A percentile compares a stretch with the other conserved stretches of the same genome.
These are phyloP conservation scores for Maniola jurtina DNA, from an alignment of 1,140 invertebrate species.

Conservation along the genomic window DNA sequence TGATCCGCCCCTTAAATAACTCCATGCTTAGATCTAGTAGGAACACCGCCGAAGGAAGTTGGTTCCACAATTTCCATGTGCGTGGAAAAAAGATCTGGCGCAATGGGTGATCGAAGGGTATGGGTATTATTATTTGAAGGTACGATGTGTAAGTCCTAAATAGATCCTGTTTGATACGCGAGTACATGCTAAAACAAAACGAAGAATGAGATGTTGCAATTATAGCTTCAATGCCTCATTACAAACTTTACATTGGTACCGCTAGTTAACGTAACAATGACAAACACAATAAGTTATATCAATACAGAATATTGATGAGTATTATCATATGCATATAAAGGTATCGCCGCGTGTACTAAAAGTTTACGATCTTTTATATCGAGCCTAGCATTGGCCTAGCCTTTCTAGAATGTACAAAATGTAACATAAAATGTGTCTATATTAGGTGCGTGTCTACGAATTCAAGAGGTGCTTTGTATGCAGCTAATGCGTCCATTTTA, in stretches of 20 bases:
- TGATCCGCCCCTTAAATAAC: too few species aligned
- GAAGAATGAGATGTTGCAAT: too few species aligned
- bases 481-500: background rate
- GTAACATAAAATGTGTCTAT: background rate
- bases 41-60: too few species aligned
- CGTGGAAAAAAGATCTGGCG: too few species aligned
- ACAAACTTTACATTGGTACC: background rate
- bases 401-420: background rate
- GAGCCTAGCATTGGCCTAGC: background rate
- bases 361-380: background rate
- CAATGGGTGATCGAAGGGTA: too few species aligned
- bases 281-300: constrained; percentile 4
- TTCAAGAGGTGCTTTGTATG: background rate
- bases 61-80: too few species aligned
- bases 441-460: too few species aligned
- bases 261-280: constrained; percentile 11
- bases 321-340: constrained; percentile 2
- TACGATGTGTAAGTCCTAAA: too few species aligned
- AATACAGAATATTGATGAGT: constrained; percentile 12
- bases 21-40: too few species aligned
- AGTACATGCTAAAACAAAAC: too few species aligned
- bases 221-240: background rate
- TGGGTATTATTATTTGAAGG: too few species aligned
- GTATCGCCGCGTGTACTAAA: background rate
- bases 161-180: too few species aligned